Percentiles rank a stretch among this genome's conserved stretches.
Conservation (phyloP, 2,888 invertebrate genomes). For the Meta bourneti region DNA sequence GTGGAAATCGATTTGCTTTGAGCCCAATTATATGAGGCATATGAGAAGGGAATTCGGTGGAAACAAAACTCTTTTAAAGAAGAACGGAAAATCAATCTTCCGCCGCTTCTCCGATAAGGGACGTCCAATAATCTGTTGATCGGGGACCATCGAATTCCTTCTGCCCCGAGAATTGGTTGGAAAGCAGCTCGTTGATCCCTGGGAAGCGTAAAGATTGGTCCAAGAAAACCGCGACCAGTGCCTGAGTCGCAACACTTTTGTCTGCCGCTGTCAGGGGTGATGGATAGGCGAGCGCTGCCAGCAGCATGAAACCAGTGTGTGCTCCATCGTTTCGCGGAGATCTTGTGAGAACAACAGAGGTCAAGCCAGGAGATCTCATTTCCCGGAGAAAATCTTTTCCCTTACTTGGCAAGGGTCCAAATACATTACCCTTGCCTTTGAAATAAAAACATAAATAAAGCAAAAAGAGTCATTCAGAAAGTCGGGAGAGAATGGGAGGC, state of each 20-base stretch:
- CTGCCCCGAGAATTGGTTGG: too few species aligned
- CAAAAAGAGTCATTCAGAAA: conserved; percentile 35
- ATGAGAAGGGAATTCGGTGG: too few species aligned
- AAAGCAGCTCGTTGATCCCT: conserved; percentile 6
- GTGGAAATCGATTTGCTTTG: too few species aligned
- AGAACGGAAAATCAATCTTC: too few species aligned
- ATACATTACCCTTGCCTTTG: conserved; percentile 32
- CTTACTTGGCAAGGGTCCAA: conserved; percentile 45
- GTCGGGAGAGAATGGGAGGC: conserved; percentile 29
- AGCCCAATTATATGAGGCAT: too few species aligned
- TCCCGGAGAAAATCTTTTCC: conserved; percentile 39
- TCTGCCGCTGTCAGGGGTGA: conserved; percentile 16
- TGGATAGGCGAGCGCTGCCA: conserved; percentile 23
- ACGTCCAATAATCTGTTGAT: too few species aligned
- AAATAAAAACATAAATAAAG: not conserved
- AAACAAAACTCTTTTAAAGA: too few species aligned
- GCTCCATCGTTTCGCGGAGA: not conserved
- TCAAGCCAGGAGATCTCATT: conserved; percentile 30
- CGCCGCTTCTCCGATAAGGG: too few species aligned
- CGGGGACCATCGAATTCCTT: too few species aligned
- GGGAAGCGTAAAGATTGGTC: not conserved
- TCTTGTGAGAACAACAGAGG: conserved; percentile 18
- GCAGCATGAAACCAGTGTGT: conserved; percentile 9
- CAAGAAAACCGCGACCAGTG: not conserved
- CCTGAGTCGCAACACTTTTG: not conserved